Conservation (phyloP, 2,113 vertebrate genomes). For the Balaenoptera acutorostrata region DNA sequence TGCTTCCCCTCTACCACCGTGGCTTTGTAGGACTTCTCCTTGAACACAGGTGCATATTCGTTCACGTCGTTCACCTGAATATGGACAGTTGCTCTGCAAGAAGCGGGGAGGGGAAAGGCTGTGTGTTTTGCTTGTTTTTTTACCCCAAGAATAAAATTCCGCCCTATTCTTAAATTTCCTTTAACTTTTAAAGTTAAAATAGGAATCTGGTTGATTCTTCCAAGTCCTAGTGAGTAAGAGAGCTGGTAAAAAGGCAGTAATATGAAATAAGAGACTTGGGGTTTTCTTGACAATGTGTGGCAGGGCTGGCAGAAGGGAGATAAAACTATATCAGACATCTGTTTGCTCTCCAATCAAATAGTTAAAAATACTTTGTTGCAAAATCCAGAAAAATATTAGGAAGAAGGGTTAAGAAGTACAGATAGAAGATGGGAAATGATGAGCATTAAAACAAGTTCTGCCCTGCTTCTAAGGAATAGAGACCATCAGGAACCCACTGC, state of each 20-base stretch:
- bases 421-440: background rate
- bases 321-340: background rate
- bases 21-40: constrained; percentile 97
- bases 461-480: fast-evolving
- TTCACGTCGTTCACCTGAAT: constrained; percentile 98
- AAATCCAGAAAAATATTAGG: background rate
- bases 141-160: background rate
- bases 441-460: background rate
- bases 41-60: constrained; percentile 94
- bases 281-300: background rate
- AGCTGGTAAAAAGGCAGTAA: background rate
- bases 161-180: background rate
- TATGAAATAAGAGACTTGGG: background rate
- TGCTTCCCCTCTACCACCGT: constrained; percentile 89
- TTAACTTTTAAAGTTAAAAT: background rate
- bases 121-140: background rate
- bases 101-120: fast-evolving
- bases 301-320: background rate
- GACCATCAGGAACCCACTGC: fast-evolving
- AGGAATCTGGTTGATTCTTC: background rate
- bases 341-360: background rate
- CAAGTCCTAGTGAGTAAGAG: background rate
- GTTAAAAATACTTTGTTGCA: background rate
- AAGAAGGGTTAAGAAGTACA: background rate
- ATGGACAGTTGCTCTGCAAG: constrained; percentile 92